Conservation (phyloP, 2,888 invertebrate species). For the Apamea epomidion region DNA sequence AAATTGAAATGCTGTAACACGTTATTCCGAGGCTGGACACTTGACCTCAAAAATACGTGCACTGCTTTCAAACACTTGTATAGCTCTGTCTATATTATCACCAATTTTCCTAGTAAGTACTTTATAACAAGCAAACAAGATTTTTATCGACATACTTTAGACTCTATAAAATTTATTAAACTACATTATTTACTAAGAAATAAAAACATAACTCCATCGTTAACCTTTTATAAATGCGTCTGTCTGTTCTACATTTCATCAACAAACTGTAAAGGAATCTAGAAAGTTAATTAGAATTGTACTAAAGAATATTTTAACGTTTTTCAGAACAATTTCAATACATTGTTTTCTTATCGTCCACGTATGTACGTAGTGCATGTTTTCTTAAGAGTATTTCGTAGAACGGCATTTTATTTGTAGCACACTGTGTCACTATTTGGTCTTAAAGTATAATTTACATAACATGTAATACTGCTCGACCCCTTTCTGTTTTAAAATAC, state of each 20-base stretch:
- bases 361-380: neutral
- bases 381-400: conserved; percentile 11
- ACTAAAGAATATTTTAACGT: neutral
- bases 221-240: neutral
- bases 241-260: neutral
- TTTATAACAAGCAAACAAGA: conserved; percentile 14
- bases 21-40: conserved; percentile 76
- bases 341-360: conserved; percentile 34
- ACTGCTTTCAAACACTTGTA: conserved; percentile 65
- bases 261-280: neutral
- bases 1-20: conserved; percentile 62
- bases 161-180: neutral
- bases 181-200: conserved; percentile 7
- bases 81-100: conserved; percentile 20
- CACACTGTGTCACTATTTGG: conserved; percentile 11
- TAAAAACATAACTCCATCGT: conserved; percentile 6
- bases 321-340: conserved; percentile 8
- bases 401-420: conserved; percentile 16
- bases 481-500: neutral
- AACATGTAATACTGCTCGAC: neutral
- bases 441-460: neutral
- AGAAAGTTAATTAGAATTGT: conserved; percentile 16
- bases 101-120: conserved; percentile 50
- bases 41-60: conserved; percentile 80
- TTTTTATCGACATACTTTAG: neutral